Evolutionary conservation across 2,113 vertebrate species (phyloP), one percentile per base, ranked within the genome.

Genomic region (Hippocampus abdominalis): DNA sequence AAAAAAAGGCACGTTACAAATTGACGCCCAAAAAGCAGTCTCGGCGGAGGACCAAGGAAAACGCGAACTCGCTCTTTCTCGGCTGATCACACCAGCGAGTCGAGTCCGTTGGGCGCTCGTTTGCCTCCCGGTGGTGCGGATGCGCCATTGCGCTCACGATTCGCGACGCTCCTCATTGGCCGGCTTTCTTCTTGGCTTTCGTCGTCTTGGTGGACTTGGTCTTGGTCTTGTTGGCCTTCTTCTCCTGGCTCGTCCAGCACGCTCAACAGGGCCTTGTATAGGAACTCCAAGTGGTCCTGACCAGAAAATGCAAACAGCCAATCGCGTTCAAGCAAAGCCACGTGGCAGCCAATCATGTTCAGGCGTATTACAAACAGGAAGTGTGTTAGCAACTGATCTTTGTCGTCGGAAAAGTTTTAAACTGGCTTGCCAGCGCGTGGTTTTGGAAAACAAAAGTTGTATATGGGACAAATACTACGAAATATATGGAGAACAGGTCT

Each of bases 261-360:
- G 88, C 96, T 98, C 86, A 99, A 94, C 78, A 99, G 92, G 68
- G 95, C 94, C 93, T 93, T 95, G 91, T 98, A 99, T 64, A 99
- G 92, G 88, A 99, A 97, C 85, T 96, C 95, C 81, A 94, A 97
- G 83, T 98, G 95, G 12, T 99, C 97, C 97, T 99, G 80, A 27
- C 76, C 73, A 42, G 32, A n/a, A 54, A 23, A 54, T 15, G 9
- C 21, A 39, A 54, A 51, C 11, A 64, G 20, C n/a, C 11, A 64
- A 60, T 0, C 0, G 2, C 0, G 10, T 3, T 44, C 42, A 44
- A 44, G 42, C 42, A 12, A 44, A 44, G 40, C 40, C 40, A 42
- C 40, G 40, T 0, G 8, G 40, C 42, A 11, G 42, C 42, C 13
- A 11, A 42, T 42, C 8, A 2, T 3, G 40, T 42, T 42, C 10